Evolutionary conservation across 2,888 invertebrate genomes (phyloP), one percentile per base, ranked within the genome.

Genomic region (Macaria liturata): DNA sequence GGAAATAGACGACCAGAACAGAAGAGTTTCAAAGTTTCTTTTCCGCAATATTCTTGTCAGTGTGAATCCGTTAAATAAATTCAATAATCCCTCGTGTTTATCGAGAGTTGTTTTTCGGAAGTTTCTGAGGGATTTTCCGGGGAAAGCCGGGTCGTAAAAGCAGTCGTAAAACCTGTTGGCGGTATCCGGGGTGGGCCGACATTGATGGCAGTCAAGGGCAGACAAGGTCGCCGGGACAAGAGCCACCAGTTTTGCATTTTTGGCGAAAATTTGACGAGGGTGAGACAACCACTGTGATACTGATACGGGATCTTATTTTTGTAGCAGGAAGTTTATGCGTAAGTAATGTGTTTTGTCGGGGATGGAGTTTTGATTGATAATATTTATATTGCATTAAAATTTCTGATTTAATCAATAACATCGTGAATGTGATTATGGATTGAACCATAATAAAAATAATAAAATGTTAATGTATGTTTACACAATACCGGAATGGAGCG

Each of bases 161-260:
- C 66, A 65, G 69, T 68, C 80, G 75, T 86, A 84, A 86, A 86
- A 86, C 84, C 83, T 84, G 83, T 83, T 81, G 82, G 81, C 75
- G 80, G 78, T 78, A 70, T 70, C 76, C 69, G 51, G 51, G 51
- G 34, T 45, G 44, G 65, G 65, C 55, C 63, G 64, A 67, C 72
- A 76, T 74, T 76, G 78, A 77, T 78, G 77, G 62, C 58, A 77
- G 80, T 78, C 83, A 83, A 84, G 83, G 83, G 72, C 83, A 72
- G 59, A 46, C 80, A 84, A 83, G 84, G 83, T 83, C 75, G 69
- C 59, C 66, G 34, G 43, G 55, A 54, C 37, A 40, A 20, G 42
- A 46, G 65, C 55, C 68, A 59, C 62, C 54, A 48, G 54, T 43
- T 58, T 58, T 53, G 53, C 58, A 58, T 58, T 58, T 49, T 51